These are phyloP conservation scores for Calyptommatus sinebrachiatus DNA, from an alignment of 2,113 vertebrate genomes.

Conservation along the genomic window DNA sequence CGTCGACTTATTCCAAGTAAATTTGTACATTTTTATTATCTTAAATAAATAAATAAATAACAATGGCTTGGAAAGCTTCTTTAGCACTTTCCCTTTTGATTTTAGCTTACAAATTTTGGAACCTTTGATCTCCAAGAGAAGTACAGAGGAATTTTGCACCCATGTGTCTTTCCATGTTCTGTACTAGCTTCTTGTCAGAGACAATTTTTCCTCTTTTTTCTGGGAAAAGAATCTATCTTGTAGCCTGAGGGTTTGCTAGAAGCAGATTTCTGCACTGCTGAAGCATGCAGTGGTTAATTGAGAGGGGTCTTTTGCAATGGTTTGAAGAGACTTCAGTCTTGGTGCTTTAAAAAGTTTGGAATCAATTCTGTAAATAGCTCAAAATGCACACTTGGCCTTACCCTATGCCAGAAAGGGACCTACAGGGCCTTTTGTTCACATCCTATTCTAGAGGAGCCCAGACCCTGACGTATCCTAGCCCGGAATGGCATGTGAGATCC, in stretches of 20 bases:
- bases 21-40: no score
- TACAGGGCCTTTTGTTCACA: not conserved
- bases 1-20: no score
- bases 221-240: slow-evolving; percentile 20
- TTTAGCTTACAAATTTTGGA: slow-evolving; percentile 10
- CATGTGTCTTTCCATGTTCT: slow-evolving; percentile 2
- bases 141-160: slow-evolving; percentile 30
- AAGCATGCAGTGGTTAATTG: slow-evolving; percentile 40
- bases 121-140: slow-evolving; percentile 2
- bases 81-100: not conserved
- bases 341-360: not conserved
- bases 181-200: slow-evolving; percentile 8
- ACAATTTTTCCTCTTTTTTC: slow-evolving; percentile 41
- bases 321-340: slow-evolving; percentile 41
- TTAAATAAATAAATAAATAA: no score
- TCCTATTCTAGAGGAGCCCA: not conserved
- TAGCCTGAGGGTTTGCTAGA: slow-evolving; percentile 41
- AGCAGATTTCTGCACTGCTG: slow-evolving; percentile 39
- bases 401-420: not conserved
- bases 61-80: no score
- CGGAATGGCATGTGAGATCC: no score
- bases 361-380: slow-evolving; percentile 32
- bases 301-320: slow-evolving; percentile 46
- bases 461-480: no score
- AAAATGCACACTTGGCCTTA: not conserved